These are phyloP conservation scores for Therioaphis trifolii DNA, from an alignment of 2,888 invertebrate genomes.

Conservation along the genomic window DNA sequence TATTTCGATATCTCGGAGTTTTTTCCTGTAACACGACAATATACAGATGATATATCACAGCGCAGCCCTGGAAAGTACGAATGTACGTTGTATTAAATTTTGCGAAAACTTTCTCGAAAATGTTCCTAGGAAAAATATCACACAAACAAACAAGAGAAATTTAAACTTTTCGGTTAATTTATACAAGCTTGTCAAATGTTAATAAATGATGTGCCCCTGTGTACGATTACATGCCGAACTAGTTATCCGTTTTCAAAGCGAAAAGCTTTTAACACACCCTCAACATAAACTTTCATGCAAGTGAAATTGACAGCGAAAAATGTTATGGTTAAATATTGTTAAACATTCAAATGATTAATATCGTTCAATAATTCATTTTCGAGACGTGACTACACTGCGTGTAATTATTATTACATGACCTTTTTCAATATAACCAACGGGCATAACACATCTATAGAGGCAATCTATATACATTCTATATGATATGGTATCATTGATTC, in stretches of 20 bases:
- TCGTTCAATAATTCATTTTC: not conserved
- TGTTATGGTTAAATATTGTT: not conserved
- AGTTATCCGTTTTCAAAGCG: conserved; percentile 25
- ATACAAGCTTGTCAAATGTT: conserved; percentile 29
- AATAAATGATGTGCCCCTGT: conserved; percentile 6
- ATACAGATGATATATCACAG: not conserved
- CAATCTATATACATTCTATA: no score
- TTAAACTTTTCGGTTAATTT: conserved; percentile 38
- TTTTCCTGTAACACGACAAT: not conserved
- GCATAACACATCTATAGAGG: not conserved
- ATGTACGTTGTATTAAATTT: not conserved
- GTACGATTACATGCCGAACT: conserved; percentile 38
- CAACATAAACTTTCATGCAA: not conserved
- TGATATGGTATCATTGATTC: no score
- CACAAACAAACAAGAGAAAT: conserved; percentile 33
- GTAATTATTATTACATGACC: not conserved
- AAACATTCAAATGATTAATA: conserved; percentile 11
- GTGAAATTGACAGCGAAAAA: conserved; percentile 39
- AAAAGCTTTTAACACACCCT: conserved; percentile 28
- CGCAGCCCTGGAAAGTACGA: not conserved
- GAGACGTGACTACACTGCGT: not conserved
- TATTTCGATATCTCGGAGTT: no score
- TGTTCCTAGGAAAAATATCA: conserved; percentile 5
- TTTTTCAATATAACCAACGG: not conserved
- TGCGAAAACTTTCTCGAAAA: not conserved